These are phyloP conservation scores for Synergus laeviventris DNA, from an alignment of 2,888 invertebrate species.

Conservation along the genomic window DNA sequence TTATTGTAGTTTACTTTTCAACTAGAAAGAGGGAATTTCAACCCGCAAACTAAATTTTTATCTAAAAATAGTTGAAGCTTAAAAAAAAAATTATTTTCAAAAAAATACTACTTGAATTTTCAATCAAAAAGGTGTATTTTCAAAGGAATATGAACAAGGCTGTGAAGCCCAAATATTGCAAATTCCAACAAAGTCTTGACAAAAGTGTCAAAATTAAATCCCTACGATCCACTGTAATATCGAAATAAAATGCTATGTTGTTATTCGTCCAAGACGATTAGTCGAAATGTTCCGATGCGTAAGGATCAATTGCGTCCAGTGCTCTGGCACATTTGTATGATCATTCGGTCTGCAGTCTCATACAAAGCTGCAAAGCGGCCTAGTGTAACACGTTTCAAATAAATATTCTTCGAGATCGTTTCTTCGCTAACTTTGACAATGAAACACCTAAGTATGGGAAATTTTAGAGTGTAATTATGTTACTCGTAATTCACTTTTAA, in stretches of 20 bases:
- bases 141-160: no score
- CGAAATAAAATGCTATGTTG: constrained; percentile 28
- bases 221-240: constrained; percentile 23
- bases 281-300: constrained; percentile 48
- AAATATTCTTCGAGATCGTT: constrained; percentile 18
- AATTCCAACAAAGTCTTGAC: not conserved
- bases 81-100: no score
- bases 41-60: no score
- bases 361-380: constrained; percentile 57
- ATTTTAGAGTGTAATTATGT: constrained; percentile 46
- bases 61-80: no score
- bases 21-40: no score
- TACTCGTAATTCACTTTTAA: constrained; percentile 55
- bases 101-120: no score
- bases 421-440: constrained; percentile 4
- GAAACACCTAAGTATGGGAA: constrained; percentile 35
- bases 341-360: constrained; percentile 49
- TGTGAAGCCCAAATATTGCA: not conserved
- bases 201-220: constrained; percentile 6
- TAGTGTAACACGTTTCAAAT: constrained; percentile 49
- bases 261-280: constrained; percentile 44
- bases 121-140: no score
- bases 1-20: no score
- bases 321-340: constrained; percentile 57
- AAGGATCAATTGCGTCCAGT: constrained; percentile 54